Percentiles rank a stretch among this genome's conserved stretches.
phyloP scores from a whole-genome alignment of 2,888 invertebrate species.

The Argyra leucocephala region DNA sequence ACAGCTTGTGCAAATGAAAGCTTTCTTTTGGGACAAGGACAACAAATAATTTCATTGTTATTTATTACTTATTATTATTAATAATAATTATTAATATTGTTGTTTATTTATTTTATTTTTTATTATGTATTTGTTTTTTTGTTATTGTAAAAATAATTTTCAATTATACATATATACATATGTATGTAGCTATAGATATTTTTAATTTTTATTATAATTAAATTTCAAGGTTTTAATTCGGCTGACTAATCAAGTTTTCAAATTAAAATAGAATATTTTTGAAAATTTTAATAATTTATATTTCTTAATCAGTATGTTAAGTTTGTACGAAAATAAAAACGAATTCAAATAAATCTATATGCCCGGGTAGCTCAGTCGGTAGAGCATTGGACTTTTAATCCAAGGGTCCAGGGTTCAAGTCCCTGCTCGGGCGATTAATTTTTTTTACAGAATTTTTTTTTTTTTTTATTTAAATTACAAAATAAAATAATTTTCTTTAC shows the following conservation, averaged over 20 bases:
- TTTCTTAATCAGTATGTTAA: too few relatives aligned
- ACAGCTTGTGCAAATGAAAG: too few relatives aligned
- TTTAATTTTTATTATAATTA: not conserved
- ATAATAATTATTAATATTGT: too few relatives aligned
- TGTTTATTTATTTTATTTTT: too few relatives aligned
- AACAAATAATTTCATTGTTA: too few relatives aligned
- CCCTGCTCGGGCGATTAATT: constrained; percentile 29
- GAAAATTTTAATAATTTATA: not conserved
- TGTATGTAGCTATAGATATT: not conserved
- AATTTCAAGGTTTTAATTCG: not conserved
- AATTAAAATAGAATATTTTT: not conserved
- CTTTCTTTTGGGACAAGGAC: too few relatives aligned
- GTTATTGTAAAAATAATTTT: too few relatives aligned
- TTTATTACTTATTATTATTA: too few relatives aligned
- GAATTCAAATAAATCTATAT: not conserved
- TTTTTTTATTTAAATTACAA: too few relatives aligned
- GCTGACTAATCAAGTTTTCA: not conserved
- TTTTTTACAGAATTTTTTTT: constrained; percentile 10
- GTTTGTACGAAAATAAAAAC: not conserved
- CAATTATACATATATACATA: too few relatives aligned
- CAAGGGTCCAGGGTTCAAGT: constrained; percentile 34
- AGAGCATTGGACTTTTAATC: constrained; percentile 32
- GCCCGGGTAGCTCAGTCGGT: constrained; percentile 31
- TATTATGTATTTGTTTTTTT: too few relatives aligned
- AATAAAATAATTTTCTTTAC: too few relatives aligned